These are phyloP conservation scores for Mesocentrotus franciscanus DNA, from an alignment of 53 echinoderm and acorn worm species.

Conservation along the genomic window DNA sequence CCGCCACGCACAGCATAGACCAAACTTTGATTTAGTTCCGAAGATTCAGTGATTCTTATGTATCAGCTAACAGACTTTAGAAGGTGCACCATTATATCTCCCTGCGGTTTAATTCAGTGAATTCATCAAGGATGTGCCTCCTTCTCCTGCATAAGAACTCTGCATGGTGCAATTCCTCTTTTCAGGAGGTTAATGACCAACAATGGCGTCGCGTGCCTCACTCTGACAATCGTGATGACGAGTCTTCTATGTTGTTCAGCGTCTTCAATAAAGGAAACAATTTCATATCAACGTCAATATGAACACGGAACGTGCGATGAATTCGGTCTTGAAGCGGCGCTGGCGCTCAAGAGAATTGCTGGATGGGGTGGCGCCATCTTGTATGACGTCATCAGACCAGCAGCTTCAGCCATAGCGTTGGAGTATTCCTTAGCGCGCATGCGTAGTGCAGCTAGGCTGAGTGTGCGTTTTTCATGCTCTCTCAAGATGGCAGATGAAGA, in stretches of 20 bases:
- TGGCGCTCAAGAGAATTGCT: conserved; percentile 26
- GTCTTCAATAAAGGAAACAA: neutral
- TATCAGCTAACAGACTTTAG: neutral
- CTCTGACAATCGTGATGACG: neutral
- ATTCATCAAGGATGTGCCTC: neutral
- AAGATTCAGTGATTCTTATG: neutral
- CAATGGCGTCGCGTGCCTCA: neutral
- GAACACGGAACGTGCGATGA: conserved; percentile 53
- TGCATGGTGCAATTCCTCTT: neutral
- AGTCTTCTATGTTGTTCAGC: neutral
- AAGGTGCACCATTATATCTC: neutral
- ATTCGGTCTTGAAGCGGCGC: conserved; percentile 19
- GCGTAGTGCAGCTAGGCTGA: conserved; percentile 92
- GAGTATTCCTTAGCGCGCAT: conserved; percentile 94
- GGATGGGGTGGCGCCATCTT: conserved; percentile 66
- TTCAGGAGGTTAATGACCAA: neutral
- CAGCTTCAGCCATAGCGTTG: conserved; percentile 91
- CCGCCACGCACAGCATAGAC: neutral
- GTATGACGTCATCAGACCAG: conserved; percentile 69
- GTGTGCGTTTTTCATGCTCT: conserved; percentile 87
- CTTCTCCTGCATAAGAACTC: neutral
- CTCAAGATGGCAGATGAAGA: conserved; percentile 74
- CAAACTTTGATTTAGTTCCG: neutral
- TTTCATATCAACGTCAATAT: conserved; percentile 25
- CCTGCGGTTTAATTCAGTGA: neutral